A percentile compares a stretch with the other conserved stretches of the same genome.
phyloP scores from a whole-genome alignment of 2,888 invertebrate genomes.

The Cancer borealis region DNA sequence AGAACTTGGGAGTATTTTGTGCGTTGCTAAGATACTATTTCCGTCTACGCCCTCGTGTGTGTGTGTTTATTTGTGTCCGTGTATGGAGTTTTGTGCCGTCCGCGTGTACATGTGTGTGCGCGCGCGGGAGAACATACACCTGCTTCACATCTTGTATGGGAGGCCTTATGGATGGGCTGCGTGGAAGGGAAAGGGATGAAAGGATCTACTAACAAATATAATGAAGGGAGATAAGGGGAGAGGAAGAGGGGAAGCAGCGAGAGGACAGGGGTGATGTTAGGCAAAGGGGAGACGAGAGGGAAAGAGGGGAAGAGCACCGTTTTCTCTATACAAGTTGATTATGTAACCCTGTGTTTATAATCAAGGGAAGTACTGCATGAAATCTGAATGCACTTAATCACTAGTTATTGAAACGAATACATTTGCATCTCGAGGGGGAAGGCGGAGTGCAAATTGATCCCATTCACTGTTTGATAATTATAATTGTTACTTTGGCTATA shows the following conservation, averaged over 20 bases:
- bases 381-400: neutral
- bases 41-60: neutral
- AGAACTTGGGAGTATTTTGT: neutral
- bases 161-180: neutral
- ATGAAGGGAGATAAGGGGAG: neutral
- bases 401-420: conserved; percentile 17
- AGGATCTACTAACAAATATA: neutral
- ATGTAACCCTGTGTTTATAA: neutral
- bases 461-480: conserved; percentile 15
- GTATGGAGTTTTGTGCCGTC: neutral
- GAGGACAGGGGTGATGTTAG: neutral
- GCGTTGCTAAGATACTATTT: neutral
- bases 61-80: neutral
- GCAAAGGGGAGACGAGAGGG: neutral
- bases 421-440: neutral
- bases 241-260: neutral
- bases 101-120: neutral
- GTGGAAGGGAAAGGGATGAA: neutral
- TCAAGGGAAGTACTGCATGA: neutral
- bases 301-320: neutral
- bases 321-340: conserved; percentile 27
- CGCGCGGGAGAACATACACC: neutral
- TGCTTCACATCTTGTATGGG: neutral
- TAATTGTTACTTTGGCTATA: neutral
- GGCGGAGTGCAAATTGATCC: neutral